These are phyloP conservation scores for Trypoxylon attenuatum DNA, from an alignment of 2,888 invertebrate species.

Conservation along the genomic window DNA sequence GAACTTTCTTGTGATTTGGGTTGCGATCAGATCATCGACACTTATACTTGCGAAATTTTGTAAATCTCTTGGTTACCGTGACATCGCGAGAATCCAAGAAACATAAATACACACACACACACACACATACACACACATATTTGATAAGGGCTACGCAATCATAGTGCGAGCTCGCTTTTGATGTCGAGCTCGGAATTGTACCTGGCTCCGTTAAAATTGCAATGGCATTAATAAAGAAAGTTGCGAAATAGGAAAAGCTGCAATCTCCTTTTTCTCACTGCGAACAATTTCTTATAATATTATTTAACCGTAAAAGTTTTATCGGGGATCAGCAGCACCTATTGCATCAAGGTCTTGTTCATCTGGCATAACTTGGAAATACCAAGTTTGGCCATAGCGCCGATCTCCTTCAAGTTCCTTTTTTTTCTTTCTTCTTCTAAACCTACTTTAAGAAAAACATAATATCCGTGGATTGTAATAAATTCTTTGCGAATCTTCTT, in stretches of 20 bases:
- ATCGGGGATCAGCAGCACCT: background rate
- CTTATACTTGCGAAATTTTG: constrained; percentile 30
- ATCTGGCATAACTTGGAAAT: background rate
- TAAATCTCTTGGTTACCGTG: constrained; percentile 41
- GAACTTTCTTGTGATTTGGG: constrained; percentile 12
- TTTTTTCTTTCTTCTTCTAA: too few relatives aligned
- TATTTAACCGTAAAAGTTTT: background rate
- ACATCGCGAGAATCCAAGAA: constrained; percentile 27
- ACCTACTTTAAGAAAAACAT: too few relatives aligned
- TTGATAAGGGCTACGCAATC: constrained; percentile 47
- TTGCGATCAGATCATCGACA: constrained; percentile 9
- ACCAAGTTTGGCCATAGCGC: background rate
- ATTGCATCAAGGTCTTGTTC: background rate
- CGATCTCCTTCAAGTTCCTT: too few relatives aligned
- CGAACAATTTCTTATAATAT: background rate
- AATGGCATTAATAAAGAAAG: constrained; percentile 65
- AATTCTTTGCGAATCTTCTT: too few relatives aligned
- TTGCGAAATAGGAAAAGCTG: constrained; percentile 25
- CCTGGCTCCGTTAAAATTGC: constrained; percentile 64
- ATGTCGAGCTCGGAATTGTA: constrained; percentile 65
- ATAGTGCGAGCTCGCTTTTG: constrained; percentile 58
- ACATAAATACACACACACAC: too few relatives aligned
- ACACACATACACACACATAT: too few relatives aligned
- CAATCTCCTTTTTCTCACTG: background rate
- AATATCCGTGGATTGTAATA: too few relatives aligned